A percentile compares a stretch with the other conserved stretches of the same genome.
These are phyloP conservation scores for Pinna nobilis DNA, from an alignment of 1,140 invertebrate species.

Conservation along the genomic window DNA sequence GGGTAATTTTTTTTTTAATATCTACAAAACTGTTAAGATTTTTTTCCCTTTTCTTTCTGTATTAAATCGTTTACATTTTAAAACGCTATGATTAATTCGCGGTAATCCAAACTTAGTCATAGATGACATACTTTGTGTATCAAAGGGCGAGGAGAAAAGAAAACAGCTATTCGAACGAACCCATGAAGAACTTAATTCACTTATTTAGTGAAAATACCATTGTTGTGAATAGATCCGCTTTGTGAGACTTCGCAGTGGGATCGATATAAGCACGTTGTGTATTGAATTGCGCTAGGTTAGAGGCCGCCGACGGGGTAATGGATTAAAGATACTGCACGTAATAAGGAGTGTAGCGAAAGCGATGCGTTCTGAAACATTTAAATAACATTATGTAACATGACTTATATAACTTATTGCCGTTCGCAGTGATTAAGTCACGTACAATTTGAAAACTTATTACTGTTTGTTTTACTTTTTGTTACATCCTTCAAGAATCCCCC, in stretches of 20 bases:
- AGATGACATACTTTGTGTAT: too few relatives aligned
- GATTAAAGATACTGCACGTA: conserved; percentile 20
- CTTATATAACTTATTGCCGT: background rate
- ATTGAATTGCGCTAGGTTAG: conserved; percentile 15
- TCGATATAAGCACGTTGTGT: conserved; percentile 22
- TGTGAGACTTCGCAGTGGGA: conserved; percentile 8
- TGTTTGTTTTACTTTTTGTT: conserved; percentile 10
- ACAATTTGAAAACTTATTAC: background rate
- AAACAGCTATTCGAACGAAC: background rate
- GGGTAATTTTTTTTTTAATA: too few relatives aligned
- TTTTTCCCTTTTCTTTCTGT: too few relatives aligned
- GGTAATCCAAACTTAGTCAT: too few relatives aligned
- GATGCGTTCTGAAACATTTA: background rate
- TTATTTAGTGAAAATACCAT: conserved; percentile 13
- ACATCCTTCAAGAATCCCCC: conserved; percentile 5
- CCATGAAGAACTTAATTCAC: conserved; percentile 3
- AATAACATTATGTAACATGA: background rate
- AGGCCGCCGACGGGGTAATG: background rate
- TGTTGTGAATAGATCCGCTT: conserved; percentile 9
- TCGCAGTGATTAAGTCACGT: background rate
- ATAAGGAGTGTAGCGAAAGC: conserved; percentile 2
- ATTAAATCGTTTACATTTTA: too few relatives aligned
- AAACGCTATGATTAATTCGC: too few relatives aligned
- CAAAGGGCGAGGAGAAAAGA: background rate
- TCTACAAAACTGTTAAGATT: too few relatives aligned